These are phyloP conservation scores for Merluccius polli DNA, from an alignment of 2,797 vertebrate species.

Conservation along the genomic window DNA sequence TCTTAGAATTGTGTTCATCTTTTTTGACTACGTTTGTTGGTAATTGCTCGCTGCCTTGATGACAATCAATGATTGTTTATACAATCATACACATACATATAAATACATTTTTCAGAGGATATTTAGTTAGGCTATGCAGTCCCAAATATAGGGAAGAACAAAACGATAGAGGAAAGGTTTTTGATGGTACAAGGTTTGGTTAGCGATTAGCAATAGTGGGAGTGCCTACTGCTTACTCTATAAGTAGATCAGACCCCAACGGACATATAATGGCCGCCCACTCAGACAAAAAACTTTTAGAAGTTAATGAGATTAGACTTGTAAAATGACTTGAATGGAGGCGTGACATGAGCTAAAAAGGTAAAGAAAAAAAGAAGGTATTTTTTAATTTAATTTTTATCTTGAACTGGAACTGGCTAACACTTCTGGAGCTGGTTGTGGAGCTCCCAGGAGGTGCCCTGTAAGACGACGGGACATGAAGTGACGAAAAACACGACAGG, in stretches of 20 bases:
- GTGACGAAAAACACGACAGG: constrained; percentile 57
- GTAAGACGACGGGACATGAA: constrained; percentile 50
- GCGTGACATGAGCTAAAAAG: not conserved
- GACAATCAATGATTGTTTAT: not conserved
- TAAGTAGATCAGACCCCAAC: not conserved
- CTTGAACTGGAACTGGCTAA: not conserved
- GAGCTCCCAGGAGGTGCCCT: constrained; percentile 39
- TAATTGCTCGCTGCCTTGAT: not conserved
- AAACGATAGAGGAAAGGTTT: not conserved
- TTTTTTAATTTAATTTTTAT: not conserved
- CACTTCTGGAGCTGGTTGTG: not conserved
- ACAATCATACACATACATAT: not conserved
- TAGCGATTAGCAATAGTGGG: not conserved
- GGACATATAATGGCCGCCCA: not conserved
- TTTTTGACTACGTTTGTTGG: too few species aligned
- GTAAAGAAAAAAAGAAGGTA: not conserved
- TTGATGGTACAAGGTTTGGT: not conserved
- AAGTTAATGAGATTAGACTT: not conserved
- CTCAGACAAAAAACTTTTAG: not conserved
- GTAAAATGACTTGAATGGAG: not conserved
- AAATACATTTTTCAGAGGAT: not conserved
- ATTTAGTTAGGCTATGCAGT: not conserved
- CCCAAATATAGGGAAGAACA: not conserved
- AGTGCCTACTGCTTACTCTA: not conserved
- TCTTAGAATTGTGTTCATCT: too few species aligned